Conservation (phyloP, 2,113 vertebrate species). For the Meleagris gallopavo region DNA sequence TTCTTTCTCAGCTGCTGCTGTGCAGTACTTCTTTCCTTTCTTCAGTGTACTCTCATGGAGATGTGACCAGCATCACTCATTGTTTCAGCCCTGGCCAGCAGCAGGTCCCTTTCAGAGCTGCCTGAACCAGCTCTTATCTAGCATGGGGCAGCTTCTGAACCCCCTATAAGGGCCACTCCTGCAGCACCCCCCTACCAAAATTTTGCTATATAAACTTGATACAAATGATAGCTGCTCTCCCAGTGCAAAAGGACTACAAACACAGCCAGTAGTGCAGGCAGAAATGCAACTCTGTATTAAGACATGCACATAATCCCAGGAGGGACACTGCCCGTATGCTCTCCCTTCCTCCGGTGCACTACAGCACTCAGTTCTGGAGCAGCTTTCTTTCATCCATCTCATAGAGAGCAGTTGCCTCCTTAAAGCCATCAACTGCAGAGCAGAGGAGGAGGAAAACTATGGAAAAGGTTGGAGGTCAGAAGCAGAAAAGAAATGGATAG, state of each 20-base stretch:
- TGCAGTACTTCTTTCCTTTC: no score
- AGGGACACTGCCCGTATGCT: neutral
- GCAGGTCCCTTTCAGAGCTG: no score
- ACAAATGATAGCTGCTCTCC: neutral
- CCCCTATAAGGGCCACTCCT: no score
- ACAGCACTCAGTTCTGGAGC: neutral
- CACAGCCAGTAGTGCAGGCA: neutral
- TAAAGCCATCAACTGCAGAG: neutral
- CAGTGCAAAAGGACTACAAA: neutral
- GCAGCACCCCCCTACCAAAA: no score
- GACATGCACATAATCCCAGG: neutral
- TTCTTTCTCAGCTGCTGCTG: no score
- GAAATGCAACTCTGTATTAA: neutral
- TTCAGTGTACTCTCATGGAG: no score
- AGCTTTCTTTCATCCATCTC: neutral
- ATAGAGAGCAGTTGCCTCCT: neutral
- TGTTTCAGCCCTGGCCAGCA: no score
- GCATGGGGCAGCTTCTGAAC: no score
- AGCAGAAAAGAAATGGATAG: neutral
- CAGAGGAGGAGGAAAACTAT: neutral
- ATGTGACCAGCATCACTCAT: no score
- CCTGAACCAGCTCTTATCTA: no score
- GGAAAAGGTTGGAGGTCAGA: neutral
- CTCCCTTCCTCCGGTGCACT: neutral
- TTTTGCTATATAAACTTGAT: neutral